These are phyloP conservation scores for Solenodon paradoxus DNA, from an alignment of 2,113 vertebrate genomes.

Conservation along the genomic window DNA sequence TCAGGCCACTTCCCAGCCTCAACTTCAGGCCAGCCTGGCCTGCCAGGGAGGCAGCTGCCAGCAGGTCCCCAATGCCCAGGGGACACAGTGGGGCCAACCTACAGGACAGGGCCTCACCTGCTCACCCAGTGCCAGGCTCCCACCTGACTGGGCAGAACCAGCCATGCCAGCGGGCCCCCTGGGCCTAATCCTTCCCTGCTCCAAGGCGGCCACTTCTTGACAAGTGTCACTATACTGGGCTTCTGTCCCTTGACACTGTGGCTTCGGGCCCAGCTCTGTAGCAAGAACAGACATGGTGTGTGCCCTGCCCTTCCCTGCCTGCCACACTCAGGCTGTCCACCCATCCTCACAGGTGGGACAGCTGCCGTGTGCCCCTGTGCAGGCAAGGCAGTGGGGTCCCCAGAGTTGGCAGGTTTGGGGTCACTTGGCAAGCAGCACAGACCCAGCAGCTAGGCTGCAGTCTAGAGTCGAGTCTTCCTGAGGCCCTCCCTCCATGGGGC, in stretches of 20 bases:
- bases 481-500: no score
- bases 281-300: background rate
- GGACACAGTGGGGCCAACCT: background rate
- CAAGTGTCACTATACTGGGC: no score
- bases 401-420: background rate
- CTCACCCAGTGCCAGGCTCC: background rate
- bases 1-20: background rate
- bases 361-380: fast-evolving
- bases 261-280: background rate
- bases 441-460: no score
- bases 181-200: background rate
- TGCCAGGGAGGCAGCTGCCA: background rate
- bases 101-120: background rate
- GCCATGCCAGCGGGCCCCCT: background rate
- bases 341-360: background rate
- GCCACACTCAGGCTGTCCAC: background rate
- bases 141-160: background rate
- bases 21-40: background rate
- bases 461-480: no score
- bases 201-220: background rate
- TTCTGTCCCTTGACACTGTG: background rate
- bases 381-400: background rate
- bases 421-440: background rate
- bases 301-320: background rate
- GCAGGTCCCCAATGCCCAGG: background rate